phyloP scores from a whole-genome alignment of 2,797 vertebrate genomes.

The Sphenopsis melanotis region DNA sequence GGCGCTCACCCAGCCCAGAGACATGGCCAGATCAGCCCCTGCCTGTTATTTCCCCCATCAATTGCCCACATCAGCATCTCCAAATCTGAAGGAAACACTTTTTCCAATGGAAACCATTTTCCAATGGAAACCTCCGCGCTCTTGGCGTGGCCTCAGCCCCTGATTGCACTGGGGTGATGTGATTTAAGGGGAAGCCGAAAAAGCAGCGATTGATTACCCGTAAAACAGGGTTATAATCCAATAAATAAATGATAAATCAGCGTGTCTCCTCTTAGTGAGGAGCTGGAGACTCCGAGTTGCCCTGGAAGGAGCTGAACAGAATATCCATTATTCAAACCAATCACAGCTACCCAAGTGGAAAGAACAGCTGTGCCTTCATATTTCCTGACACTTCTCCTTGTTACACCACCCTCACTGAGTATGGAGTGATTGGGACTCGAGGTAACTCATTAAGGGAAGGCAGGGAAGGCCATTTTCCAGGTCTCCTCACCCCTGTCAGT shows the following conservation, averaged over 20 bases:
- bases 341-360: slow-evolving; percentile 19
- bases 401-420: background rate
- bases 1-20: fast-evolving
- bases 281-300: background rate
- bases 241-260: slow-evolving; percentile 64
- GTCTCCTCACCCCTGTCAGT: background rate
- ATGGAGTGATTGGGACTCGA: background rate
- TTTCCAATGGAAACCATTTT: background rate
- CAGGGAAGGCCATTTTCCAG: background rate
- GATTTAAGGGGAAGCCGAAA: background rate
- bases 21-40: fast-evolving
- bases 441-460: background rate
- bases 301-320: background rate
- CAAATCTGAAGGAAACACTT: background rate
- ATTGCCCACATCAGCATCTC: background rate
- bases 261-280: background rate
- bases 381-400: slow-evolving; percentile 24
- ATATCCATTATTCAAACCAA: slow-evolving; percentile 25
- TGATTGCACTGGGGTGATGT: background rate
- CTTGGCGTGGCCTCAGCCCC: background rate
- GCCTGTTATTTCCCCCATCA: background rate
- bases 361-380: slow-evolving; percentile 27
- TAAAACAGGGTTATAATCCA: slow-evolving; percentile 18
- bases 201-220: slow-evolving; percentile 31
- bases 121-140: background rate